Evolutionary conservation across 2,113 vertebrate genomes (phyloP).

Genomic region (human (Homo sapiens)): DNA sequence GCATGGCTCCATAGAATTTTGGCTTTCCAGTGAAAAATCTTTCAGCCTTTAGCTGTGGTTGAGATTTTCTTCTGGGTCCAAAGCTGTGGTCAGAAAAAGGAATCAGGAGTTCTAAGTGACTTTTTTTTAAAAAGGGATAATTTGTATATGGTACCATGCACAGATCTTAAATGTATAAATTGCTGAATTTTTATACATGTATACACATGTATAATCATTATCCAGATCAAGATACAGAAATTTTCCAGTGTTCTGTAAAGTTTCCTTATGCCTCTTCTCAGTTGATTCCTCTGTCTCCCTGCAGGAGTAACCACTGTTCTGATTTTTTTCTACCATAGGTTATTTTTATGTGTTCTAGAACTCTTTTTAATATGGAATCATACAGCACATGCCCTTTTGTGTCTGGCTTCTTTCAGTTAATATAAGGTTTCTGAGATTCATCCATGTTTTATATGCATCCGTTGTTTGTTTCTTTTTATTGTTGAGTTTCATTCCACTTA

Average conservation of each 20-base stretch:
- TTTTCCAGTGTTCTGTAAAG: neutral
- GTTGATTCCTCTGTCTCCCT: neutral
- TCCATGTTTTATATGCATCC: neutral
- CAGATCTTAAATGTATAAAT: neutral
- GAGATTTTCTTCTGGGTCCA: neutral
- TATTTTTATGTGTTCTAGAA: neutral
- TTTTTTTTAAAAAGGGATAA: neutral
- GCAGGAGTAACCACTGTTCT: neutral
- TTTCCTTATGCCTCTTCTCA: neutral
- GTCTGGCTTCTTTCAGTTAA: neutral
- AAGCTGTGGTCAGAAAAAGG: neutral
- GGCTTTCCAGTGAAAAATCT: neutral
- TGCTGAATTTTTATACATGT: neutral
- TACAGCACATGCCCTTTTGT: neutral
- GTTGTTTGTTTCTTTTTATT: neutral
- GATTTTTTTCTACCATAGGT: neutral
- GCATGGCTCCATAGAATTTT: neutral
- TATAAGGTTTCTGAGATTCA: neutral
- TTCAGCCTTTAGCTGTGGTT: neutral
- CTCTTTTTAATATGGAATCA: neutral
- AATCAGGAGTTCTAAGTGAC: neutral
- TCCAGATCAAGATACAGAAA: neutral
- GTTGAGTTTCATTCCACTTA: neutral
- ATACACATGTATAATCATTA: neutral
- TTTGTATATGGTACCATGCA: too few relatives aligned